These are phyloP conservation scores for Drosophila quinaria DNA, from an alignment of 2,888 invertebrate species.

Conservation along the genomic window DNA sequence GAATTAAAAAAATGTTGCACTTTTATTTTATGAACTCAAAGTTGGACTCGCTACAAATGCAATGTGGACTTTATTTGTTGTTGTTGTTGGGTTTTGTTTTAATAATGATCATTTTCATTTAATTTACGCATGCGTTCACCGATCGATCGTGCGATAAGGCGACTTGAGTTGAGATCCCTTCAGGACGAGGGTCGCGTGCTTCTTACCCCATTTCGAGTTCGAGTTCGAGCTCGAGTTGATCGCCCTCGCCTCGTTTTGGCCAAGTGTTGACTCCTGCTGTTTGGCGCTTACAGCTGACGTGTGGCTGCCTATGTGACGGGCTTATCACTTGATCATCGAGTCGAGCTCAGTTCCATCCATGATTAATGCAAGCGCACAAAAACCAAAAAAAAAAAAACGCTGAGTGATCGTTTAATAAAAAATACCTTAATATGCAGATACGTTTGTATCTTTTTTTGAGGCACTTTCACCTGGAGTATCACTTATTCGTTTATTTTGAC, in stretches of 20 bases:
- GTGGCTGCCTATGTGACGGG: constrained; percentile 81
- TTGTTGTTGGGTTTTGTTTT: constrained; percentile 29
- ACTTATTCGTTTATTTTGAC: constrained; percentile 50
- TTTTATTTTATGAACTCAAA: constrained; percentile 62
- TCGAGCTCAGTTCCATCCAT: constrained; percentile 36
- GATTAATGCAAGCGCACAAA: constrained; percentile 74
- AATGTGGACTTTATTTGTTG: constrained; percentile 28
- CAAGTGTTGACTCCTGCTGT: constrained; percentile 82
- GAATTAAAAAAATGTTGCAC: constrained; percentile 83
- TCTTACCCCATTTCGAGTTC: constrained; percentile 39
- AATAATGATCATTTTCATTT: constrained; percentile 85
- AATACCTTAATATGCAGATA: constrained; percentile 2
- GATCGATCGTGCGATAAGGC: constrained; percentile 65
- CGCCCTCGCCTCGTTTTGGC: constrained; percentile 33
- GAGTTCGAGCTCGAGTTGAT: neutral
- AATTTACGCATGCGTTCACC: constrained; percentile 75
- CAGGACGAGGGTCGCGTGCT: constrained; percentile 59
- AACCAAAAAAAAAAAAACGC: constrained; percentile 66
- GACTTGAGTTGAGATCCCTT: constrained; percentile 2
- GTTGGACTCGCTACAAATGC: constrained; percentile 24
- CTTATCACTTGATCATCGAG: constrained; percentile 82
- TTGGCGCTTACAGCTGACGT: constrained; percentile 85
- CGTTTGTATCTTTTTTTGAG: constrained; percentile 4
- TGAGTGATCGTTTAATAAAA: constrained; percentile 83
- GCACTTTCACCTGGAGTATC: constrained; percentile 51